Evolutionary conservation across 2,888 invertebrate species (phyloP).

Genomic region (Augochlorella aurata): DNA sequence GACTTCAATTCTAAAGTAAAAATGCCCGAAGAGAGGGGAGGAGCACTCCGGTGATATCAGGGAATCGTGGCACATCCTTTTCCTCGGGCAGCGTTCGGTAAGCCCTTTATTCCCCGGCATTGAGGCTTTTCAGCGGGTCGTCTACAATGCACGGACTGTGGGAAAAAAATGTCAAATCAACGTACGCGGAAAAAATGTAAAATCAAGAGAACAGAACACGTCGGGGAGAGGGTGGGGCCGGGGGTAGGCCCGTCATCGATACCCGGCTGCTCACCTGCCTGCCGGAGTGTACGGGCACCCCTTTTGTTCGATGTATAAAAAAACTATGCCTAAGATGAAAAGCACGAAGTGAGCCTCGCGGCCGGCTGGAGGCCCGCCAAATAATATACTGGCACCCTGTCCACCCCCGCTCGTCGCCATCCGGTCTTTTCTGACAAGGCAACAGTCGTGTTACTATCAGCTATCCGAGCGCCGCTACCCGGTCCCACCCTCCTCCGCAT

Average conservation of each 20-base stretch:
- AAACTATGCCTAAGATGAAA: slow-evolving; percentile 80
- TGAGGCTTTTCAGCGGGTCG: slow-evolving; percentile 40
- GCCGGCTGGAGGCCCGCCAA: slow-evolving; percentile 80
- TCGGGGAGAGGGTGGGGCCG: background rate
- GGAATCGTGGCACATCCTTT: slow-evolving; percentile 36
- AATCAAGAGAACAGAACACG: slow-evolving; percentile 55
- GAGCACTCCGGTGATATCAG: slow-evolving; percentile 22
- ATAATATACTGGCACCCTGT: slow-evolving; percentile 79
- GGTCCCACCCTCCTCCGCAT: slow-evolving; percentile 46
- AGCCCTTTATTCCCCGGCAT: slow-evolving; percentile 31
- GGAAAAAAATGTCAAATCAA: slow-evolving; percentile 54
- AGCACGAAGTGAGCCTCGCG: slow-evolving; percentile 80
- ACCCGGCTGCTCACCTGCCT: slow-evolving; percentile 61
- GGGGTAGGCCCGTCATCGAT: slow-evolving; percentile 59
- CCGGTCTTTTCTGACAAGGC: slow-evolving; percentile 54
- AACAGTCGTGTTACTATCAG: slow-evolving; percentile 66
- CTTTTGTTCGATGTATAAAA: slow-evolving; percentile 71
- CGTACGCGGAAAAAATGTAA: slow-evolving; percentile 45
- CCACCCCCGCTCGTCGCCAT: slow-evolving; percentile 43
- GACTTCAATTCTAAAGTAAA: background rate
- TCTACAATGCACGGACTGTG: slow-evolving; percentile 38
- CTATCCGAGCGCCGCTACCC: slow-evolving; percentile 42
- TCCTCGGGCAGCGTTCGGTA: slow-evolving; percentile 35
- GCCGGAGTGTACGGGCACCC: slow-evolving; percentile 34
- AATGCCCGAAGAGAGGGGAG: background rate